Evolutionary conservation across 2,113 vertebrate species (phyloP).

Genomic region (Rhabdornis inornatus): DNA sequence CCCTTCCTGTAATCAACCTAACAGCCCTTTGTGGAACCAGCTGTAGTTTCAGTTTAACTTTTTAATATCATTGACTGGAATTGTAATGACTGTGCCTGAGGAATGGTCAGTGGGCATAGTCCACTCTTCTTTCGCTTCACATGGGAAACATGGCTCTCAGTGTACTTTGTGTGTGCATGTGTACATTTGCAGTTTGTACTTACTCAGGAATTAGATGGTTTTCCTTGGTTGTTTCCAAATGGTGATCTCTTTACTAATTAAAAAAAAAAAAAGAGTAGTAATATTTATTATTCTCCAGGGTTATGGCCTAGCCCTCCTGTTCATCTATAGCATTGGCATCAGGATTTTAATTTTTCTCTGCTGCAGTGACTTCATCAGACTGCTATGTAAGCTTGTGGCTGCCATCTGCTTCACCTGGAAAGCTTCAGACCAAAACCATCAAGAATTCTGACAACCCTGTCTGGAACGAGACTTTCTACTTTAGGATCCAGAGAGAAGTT

Average conservation of each 20-base stretch:
- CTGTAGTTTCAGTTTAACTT: slow-evolving; percentile 9
- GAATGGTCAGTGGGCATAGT: not conserved
- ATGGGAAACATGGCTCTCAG: not conserved
- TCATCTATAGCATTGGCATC: not conserved
- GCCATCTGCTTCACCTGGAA: slow-evolving; percentile 74
- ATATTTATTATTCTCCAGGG: not conserved
- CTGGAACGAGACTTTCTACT: slow-evolving; percentile 86
- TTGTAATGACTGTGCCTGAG: not conserved
- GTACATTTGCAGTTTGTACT: not conserved
- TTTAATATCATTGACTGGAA: slow-evolving; percentile 8
- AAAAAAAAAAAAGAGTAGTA: not conserved
- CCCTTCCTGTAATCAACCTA: slow-evolving; percentile 30
- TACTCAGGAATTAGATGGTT: not conserved
- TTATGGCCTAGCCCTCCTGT: not conserved
- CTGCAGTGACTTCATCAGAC: slow-evolving; percentile 75
- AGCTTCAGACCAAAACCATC: slow-evolving; percentile 75
- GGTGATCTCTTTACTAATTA: not conserved
- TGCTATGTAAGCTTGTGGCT: slow-evolving; percentile 82
- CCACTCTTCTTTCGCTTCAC: not conserved
- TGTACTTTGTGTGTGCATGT: not conserved
- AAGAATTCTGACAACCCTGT: slow-evolving; percentile 73
- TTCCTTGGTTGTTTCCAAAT: not conserved
- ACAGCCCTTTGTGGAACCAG: not conserved
- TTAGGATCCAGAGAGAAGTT: slow-evolving; percentile 76
- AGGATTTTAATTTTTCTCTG: slow-evolving; percentile 9